Conservation (phyloP, 92 coral and sea anemone species). For the Phenganax marumi region DNA sequence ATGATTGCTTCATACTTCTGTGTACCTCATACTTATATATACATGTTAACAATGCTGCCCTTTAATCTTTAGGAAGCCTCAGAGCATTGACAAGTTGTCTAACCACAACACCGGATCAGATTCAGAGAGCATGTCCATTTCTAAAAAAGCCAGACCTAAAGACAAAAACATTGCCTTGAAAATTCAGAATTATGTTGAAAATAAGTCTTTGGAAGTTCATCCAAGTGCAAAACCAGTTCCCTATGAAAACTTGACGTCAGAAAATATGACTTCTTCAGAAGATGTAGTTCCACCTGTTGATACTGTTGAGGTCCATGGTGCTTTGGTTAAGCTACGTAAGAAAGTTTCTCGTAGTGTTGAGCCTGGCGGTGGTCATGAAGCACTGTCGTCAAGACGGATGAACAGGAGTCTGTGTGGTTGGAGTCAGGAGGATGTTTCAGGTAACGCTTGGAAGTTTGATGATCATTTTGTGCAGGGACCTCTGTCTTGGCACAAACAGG, state of each 20-base stretch:
- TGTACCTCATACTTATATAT: too few species aligned
- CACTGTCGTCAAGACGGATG: slow-evolving; percentile 35
- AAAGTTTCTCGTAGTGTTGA: slow-evolving; percentile 37
- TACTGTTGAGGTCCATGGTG: slow-evolving; percentile 24
- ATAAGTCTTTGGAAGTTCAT: slow-evolving; percentile 8
- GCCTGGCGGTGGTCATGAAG: slow-evolving; percentile 45
- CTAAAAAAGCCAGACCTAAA: background rate
- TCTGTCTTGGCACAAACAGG: background rate
- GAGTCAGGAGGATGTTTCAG: slow-evolving; percentile 42
- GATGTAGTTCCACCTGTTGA: background rate
- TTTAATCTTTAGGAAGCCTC: background rate
- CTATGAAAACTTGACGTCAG: background rate
- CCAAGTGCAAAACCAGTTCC: background rate
- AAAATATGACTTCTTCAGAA: background rate
- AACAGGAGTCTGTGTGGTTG: slow-evolving; percentile 24
- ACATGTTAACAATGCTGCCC: background rate
- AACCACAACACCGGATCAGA: background rate
- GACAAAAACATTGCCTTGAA: slow-evolving; percentile 24
- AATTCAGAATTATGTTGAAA: slow-evolving; percentile 29
- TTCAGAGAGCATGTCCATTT: background rate
- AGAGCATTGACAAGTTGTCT: background rate
- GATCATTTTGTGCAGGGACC: background rate
- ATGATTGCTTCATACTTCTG: slow-evolving; percentile 1
- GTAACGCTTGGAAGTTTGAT: background rate
- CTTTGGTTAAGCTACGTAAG: slow-evolving; percentile 31